Base-by-base conservation (phyloP, 2,797 vertebrate species). In the Catharus ustulatus region DNA sequence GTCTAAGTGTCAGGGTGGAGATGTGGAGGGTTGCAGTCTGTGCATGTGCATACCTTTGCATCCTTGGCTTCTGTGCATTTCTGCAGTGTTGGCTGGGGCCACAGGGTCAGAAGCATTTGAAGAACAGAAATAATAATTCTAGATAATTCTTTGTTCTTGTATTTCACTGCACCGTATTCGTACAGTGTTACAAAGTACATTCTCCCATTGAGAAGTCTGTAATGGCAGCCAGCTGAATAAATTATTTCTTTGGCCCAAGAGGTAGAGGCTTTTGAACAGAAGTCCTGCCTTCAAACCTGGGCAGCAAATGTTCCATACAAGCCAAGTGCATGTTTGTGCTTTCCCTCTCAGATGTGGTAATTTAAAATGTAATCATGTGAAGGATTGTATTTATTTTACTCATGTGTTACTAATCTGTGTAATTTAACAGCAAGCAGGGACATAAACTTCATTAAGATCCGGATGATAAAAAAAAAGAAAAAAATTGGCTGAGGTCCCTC, bases 381-480 rank as follows among this genome's bases (percentile, higher is more conserved):
- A 77, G 67, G 74, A 75, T 26, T 84, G 73, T 74, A 86, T 93
- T 94, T 95, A 68, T 93, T 96, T 96, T 95, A 91, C 83, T 94
- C 76, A 83, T 94, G 61, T 95, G 80, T 88, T 94, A 91, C 89
- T 93, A 94, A 94, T 96, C 83, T 84, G 24, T 93, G 66, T 58
- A 93, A 94, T 94, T 94, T 94, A 94, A 91, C 83, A 94, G 82
- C 89, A 94, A 88, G 94, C 66, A 91, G 83, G 36, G 69, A 89
- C 82, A 84, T 78, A 93, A 94, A 88, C 69, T 93, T 94, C 91
- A 91, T 92, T 81, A 84, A 88, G 73, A 89, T 81, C 43, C 73
- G 42, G 67, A 61, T 78, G 49, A 91, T 83, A 1, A 79, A 62
- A 67, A 74, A 48, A 42, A 11, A 40, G 40, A 40, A 26, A 57